Percentiles rank a stretch among this genome's conserved stretches.
Evolutionary conservation across 1,140 invertebrate genomes (phyloP).

Genomic region (Dendroctonus valens): DNA sequence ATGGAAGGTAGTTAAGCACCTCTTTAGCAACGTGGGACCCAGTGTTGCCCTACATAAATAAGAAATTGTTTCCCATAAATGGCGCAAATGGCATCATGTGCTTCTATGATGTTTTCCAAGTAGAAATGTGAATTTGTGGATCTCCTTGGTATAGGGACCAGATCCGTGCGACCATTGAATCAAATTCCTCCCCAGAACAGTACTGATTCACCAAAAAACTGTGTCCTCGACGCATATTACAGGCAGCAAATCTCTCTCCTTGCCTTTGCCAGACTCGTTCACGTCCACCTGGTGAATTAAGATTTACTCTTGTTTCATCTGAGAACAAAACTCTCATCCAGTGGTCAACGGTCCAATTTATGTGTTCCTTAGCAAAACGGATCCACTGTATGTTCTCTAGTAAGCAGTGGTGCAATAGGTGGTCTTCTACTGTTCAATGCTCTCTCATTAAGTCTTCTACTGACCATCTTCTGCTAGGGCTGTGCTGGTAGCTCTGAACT

Average conservation of each 20-base stretch:
- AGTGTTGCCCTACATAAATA: not conserved
- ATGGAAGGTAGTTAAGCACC: not conserved
- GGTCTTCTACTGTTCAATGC: not conserved
- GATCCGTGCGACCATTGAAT: not conserved
- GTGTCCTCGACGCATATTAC: too few species aligned
- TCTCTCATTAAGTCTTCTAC: not conserved
- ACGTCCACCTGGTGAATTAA: too few species aligned
- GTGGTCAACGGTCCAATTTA: not conserved
- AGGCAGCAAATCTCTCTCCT: too few species aligned
- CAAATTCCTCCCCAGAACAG: too few species aligned
- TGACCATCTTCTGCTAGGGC: not conserved
- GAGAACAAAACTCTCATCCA: slow-evolving; percentile 1
- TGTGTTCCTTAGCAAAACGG: not conserved
- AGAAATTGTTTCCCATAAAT: too few species aligned
- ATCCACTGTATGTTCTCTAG: not conserved
- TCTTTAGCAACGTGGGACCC: not conserved
- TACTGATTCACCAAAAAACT: slow-evolving; percentile 1
- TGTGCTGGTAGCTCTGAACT: too few species aligned
- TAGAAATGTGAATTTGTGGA: not conserved
- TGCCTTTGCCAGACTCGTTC: too few species aligned
- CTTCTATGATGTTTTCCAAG: not conserved
- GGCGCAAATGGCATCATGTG: not conserved
- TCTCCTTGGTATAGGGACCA: not conserved
- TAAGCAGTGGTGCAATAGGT: not conserved
- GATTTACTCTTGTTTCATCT: too few species aligned